These are phyloP conservation scores for Cheilosia pagana DNA, from an alignment of 2,888 invertebrate species.

Conservation along the genomic window DNA sequence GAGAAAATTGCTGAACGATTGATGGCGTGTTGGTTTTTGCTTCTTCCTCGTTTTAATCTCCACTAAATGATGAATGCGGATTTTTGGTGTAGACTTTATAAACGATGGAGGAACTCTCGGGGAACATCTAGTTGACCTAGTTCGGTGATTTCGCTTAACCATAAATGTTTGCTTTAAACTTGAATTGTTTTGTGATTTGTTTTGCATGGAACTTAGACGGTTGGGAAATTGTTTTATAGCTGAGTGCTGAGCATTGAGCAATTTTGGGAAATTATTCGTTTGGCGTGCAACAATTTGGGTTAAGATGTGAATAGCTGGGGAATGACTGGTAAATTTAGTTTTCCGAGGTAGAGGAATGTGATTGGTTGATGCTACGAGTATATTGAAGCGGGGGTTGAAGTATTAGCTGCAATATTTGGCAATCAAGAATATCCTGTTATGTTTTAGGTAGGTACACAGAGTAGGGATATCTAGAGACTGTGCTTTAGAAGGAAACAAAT, in stretches of 20 bases:
- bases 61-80: constrained; percentile 45
- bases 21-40: constrained; percentile 13
- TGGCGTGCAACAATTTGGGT: background rate
- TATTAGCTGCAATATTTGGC: too few relatives aligned
- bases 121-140: constrained; percentile 56
- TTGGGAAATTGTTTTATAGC: background rate
- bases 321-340: background rate
- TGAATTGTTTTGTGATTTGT: constrained; percentile 46
- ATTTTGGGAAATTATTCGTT: background rate
- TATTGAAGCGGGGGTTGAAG: too few relatives aligned
- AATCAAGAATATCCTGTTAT: too few relatives aligned
- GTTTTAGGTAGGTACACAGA: too few relatives aligned
- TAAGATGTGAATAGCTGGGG: background rate
- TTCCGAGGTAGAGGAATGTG: too few relatives aligned
- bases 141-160: constrained; percentile 38
- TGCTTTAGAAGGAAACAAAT: too few relatives aligned
- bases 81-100: constrained; percentile 18
- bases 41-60: constrained; percentile 28
- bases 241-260: too few relatives aligned
- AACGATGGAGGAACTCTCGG: background rate
- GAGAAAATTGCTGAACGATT: constrained; percentile 56
- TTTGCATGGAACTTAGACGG: constrained; percentile 6
- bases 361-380: too few relatives aligned
- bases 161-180: constrained; percentile 59
- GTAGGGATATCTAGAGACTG: too few relatives aligned